phyloP scores from a whole-genome alignment of 92 coral and sea anemone genomes.

The Phenganax subtilis region DNA sequence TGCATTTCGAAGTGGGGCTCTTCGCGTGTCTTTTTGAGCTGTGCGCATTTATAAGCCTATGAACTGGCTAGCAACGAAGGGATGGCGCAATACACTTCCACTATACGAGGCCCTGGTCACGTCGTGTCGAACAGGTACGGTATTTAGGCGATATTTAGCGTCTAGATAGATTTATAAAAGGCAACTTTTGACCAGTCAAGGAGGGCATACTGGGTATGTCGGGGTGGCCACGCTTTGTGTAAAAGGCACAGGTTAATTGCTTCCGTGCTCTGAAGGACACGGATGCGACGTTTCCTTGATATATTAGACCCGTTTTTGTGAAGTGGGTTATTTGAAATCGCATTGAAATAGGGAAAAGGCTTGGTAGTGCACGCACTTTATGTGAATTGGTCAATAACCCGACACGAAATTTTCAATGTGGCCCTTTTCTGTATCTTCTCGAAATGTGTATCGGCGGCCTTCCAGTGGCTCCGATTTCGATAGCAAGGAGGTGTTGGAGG shows the following conservation, averaged over 20 bases:
- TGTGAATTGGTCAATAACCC: too few relatives aligned
- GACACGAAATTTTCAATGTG: not conserved
- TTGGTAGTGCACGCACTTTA: not conserved
- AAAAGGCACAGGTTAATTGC: constrained; percentile 17
- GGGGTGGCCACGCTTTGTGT: constrained; percentile 35
- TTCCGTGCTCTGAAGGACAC: constrained; percentile 25
- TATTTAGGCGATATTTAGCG: not conserved
- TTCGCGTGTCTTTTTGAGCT: not conserved
- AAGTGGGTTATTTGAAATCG: not conserved
- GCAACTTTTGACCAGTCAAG: not conserved
- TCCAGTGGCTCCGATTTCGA: constrained; percentile 23
- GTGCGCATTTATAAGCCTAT: constrained; percentile 3
- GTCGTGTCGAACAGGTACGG: constrained; percentile 28
- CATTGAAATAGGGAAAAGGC: not conserved
- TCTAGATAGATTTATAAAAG: not conserved
- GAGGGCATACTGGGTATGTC: constrained; percentile 8
- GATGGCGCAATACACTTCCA: constrained; percentile 24
- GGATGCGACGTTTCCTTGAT: constrained; percentile 29
- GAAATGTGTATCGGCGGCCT: not conserved
- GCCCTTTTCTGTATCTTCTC: not conserved
- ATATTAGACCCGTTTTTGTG: not conserved
- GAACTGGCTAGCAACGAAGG: not conserved
- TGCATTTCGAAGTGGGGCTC: not conserved
- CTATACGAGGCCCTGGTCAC: constrained; percentile 5
- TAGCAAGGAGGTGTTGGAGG: not conserved